A percentile compares a stretch with the other conserved stretches of the same genome.
These are phyloP conservation scores for Chaenogobius annularis DNA, from an alignment of 2,113 vertebrate genomes.

Conservation along the genomic window DNA sequence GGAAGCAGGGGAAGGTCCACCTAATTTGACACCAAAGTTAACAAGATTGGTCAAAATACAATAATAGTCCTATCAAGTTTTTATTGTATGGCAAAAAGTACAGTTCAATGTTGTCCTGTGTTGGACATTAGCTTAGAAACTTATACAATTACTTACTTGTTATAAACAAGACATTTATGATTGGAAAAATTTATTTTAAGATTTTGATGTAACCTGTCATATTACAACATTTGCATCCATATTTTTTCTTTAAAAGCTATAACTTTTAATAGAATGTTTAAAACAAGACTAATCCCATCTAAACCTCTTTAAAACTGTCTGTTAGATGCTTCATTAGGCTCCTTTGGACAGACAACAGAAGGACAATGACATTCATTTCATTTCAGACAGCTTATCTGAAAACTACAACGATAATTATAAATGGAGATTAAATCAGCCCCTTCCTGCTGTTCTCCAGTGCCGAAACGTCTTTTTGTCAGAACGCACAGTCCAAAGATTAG, in stretches of 20 bases:
- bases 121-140: not conserved
- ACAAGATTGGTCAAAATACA: no score
- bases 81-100: not conserved
- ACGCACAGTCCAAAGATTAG: not conserved
- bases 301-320: not conserved
- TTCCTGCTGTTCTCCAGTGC: slow-evolving; percentile 7
- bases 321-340: slow-evolving; percentile 9
- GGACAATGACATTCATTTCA: slow-evolving; percentile 20
- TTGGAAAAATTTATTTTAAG: not conserved
- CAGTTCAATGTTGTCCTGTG: not conserved
- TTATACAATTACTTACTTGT: not conserved
- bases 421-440: slow-evolving; percentile 21
- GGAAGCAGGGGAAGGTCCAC: not conserved
- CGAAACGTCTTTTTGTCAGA: slow-evolving; percentile 7
- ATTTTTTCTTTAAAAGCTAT: no score
- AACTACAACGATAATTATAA: slow-evolving; percentile 29
- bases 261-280: slow-evolving; percentile 12
- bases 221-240: not conserved
- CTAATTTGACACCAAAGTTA: not conserved
- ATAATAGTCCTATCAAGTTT: not conserved
- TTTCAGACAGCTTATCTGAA: slow-evolving; percentile 28
- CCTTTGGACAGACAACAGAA: slow-evolving; percentile 11
- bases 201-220: not conserved
- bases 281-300: slow-evolving; percentile 4
- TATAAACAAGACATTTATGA: not conserved